Base-by-base conservation (phyloP, 2,888 invertebrate species). In the Nyleta sp. region DNA sequence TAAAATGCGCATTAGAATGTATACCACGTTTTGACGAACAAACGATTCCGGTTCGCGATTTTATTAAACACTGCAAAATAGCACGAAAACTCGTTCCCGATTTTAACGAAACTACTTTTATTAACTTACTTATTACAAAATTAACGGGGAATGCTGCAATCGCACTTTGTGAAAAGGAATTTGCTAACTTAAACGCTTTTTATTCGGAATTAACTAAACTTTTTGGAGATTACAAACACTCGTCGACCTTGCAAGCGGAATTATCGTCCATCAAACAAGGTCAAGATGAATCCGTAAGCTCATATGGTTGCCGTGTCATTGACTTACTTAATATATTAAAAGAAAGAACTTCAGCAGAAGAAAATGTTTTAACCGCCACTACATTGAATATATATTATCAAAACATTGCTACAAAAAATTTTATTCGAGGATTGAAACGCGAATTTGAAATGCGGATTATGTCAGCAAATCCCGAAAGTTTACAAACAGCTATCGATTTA, bases 231-330 rank as follows among this genome's bases (percentile, higher is more conserved):
- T 2, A 13, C 2, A 42, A 31, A 18, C 28, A 17, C 2, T 20
- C 28, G 1, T 11, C 24, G 5, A n/a, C 44, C 2, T 44, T 42
- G 13, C 59, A 59, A 31, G 6, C 59, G 17, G 59, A 59, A 4
- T 18, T 59, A 8, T 5, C 44, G 1, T 15, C 6, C 1, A 31
- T 60, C 8, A n/a, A 13, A n/a, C 60, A 46, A 31, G 0, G 15
- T 1, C 2, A 10, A 11, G 7, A 18, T 8, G 60, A 60, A 33
- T 17, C 7, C 0, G 59, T 59, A 1, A 31, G 11, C 11, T 2
- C 17, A 2, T 59, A 44, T n/a, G 24, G 24, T 8, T 44, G 42
- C 28, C 42, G 59, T 0, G 59, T 59, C 6, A 42, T 59, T 11
- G 44, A 24, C 1, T 6, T 59, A 3, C 2, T 44, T 1, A 13